Evolutionary conservation across 1,140 invertebrate genomes (phyloP), one percentile per base, ranked within the genome.

Genomic region (Magallana ariakensis): DNA sequence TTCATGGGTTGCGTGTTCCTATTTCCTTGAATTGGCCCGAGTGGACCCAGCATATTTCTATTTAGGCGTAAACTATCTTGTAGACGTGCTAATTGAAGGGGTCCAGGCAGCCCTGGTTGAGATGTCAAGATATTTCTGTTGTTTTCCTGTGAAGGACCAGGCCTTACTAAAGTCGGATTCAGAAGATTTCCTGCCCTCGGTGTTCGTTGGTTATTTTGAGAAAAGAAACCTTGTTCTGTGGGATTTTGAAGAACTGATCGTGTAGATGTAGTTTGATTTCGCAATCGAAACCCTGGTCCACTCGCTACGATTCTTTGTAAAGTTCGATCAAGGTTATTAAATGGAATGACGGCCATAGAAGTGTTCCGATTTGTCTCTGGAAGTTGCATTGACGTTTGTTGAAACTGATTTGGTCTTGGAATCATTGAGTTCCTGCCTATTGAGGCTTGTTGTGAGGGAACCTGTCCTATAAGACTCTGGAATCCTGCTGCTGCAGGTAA

Each of bases 41-140:
- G 22, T 33, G 66, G 66, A 22, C 66, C 66, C 33, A 75, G 33
- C 66, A 75, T 75, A 26, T 75, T 75, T 75, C 66, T 75, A 26
- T 4, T 75, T 4, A 7, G 66, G 22, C 66, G 22, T 75, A 26
- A 10, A 75, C 66, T 26, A 75, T 75, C 66, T 75, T 75, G 66
- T 10, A 75, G 22, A 13, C 66, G 66, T 15, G 66, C 11, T 13
- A 75, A 26, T 75, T 75, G 66, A 9, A 75, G 9, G 3, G 66
- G 66, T 26, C 66, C 66, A 2, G 66, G 66, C 33, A 75, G 11
- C 13, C 66, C 66, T 33, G 7, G 22, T 22, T 75, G 66, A 13
- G 66, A 62, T 62, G 58, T 62, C 16, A 62, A 62, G 6, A 16
- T 62, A 19, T 62, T 62, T 62, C 58, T 62, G 15, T 62, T 62